These are phyloP conservation scores for Drosophila macrothrix DNA, from an alignment of 2,888 invertebrate species.

Conservation along the genomic window DNA sequence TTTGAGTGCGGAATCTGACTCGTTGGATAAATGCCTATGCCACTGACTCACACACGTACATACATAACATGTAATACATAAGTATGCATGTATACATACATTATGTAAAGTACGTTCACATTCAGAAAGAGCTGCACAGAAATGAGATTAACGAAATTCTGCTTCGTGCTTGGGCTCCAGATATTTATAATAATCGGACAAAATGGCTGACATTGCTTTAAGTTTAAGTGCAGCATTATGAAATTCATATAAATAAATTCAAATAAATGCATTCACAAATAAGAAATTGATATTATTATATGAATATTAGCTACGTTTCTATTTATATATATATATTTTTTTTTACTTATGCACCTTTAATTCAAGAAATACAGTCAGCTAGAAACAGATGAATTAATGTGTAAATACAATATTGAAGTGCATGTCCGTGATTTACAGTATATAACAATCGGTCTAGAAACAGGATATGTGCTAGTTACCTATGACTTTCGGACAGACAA, in stretches of 20 bases:
- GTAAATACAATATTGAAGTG: not conserved
- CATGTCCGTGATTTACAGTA: not conserved
- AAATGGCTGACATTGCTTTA: not conserved
- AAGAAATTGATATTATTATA: not conserved
- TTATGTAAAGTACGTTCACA: not conserved
- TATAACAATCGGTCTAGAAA: not conserved
- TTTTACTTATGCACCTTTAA: not conserved
- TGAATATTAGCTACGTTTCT: not conserved
- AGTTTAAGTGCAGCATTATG: not conserved
- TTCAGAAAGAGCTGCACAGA: not conserved
- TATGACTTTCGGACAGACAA: not conserved
- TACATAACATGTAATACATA: not conserved
- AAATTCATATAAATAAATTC: no score
- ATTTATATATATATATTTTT: not conserved
- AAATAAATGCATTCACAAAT: not conserved
- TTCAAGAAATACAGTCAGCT: not conserved
- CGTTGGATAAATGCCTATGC: not conserved
- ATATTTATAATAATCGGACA: not conserved
- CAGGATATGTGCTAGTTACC: not conserved
- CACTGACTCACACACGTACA: not conserved
- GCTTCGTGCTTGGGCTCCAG: not conserved
- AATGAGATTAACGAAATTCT: not conserved
- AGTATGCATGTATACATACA: not conserved
- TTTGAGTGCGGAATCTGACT: slow-evolving; percentile 10
- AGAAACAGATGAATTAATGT: not conserved